phyloP scores from a whole-genome alignment of 2,113 vertebrate genomes.

The Dryoscopus gambensis region DNA sequence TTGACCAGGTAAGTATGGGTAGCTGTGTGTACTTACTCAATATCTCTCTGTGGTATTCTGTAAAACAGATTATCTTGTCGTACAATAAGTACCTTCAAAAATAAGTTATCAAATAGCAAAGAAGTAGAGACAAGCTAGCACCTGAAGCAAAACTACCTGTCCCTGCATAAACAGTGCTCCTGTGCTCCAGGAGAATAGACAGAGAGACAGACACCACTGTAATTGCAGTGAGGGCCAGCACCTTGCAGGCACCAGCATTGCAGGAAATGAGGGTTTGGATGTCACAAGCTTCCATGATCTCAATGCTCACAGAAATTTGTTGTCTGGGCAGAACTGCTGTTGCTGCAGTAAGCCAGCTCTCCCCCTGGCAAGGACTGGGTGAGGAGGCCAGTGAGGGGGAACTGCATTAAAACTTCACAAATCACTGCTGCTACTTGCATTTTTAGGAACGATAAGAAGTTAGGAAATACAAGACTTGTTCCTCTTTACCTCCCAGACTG shows the following conservation, averaged over 20 bases:
- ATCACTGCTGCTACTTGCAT: neutral
- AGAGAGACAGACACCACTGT: neutral
- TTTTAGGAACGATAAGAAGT: neutral
- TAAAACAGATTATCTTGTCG: neutral
- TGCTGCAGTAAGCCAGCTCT: neutral
- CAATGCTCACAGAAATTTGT: neutral
- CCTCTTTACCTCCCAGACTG: neutral
- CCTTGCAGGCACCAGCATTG: neutral
- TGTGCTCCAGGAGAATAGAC: neutral
- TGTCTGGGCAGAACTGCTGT: neutral
- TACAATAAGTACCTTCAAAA: neutral
- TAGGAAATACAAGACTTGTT: neutral
- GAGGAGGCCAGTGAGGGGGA: neutral
- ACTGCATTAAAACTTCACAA: neutral
- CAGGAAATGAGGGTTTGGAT: neutral
- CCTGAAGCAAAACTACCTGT: neutral
- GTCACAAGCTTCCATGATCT: neutral
- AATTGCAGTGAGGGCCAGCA: neutral
- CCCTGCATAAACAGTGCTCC: neutral
- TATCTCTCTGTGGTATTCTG: neutral
- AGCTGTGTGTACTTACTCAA: neutral
- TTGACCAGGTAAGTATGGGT: neutral
- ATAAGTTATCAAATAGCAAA: neutral
- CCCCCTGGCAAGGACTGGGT: fast-evolving
- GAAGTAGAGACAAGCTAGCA: neutral